These are phyloP conservation scores for Listronotus bonariensis DNA, from an alignment of 1,140 invertebrate species.

Conservation along the genomic window DNA sequence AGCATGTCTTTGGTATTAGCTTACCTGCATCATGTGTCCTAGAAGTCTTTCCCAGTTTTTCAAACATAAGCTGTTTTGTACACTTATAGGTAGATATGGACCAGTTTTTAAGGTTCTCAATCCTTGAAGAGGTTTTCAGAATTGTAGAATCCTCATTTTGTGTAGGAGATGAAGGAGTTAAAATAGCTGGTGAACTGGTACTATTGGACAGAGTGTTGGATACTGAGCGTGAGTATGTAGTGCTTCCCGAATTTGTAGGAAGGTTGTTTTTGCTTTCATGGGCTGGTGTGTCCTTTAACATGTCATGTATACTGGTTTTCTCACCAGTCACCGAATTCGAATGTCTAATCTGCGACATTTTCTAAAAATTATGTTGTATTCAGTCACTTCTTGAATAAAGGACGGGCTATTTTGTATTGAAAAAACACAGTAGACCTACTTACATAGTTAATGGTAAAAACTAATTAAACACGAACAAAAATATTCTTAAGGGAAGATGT, in stretches of 20 bases:
- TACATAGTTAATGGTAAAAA: no score
- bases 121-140: conserved; percentile 71
- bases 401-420: no score
- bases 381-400: not conserved
- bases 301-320: conserved; percentile 78
- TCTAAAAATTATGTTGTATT: conserved; percentile 1
- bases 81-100: conserved; percentile 97
- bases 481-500: no score
- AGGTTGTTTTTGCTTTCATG: conserved; percentile 74
- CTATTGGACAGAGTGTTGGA: conserved; percentile 46
- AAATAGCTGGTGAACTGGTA: conserved; percentile 50
- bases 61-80: conserved; percentile 92
- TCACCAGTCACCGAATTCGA: conserved; percentile 44
- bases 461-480: no score
- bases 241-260: conserved; percentile 42
- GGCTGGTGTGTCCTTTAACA: conserved; percentile 81
- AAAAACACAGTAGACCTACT: no score
- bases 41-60: conserved; percentile 91
- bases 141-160: conserved; percentile 68
- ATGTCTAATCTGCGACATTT: conserved; percentile 52
- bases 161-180: conserved; percentile 58
- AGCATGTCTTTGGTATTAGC: no score
- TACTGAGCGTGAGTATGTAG: conserved; percentile 45
- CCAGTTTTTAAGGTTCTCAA: conserved; percentile 93
- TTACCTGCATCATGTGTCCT: conserved; percentile 86